Conservation (phyloP, 2,113 vertebrate species). For the Columba janthina region DNA sequence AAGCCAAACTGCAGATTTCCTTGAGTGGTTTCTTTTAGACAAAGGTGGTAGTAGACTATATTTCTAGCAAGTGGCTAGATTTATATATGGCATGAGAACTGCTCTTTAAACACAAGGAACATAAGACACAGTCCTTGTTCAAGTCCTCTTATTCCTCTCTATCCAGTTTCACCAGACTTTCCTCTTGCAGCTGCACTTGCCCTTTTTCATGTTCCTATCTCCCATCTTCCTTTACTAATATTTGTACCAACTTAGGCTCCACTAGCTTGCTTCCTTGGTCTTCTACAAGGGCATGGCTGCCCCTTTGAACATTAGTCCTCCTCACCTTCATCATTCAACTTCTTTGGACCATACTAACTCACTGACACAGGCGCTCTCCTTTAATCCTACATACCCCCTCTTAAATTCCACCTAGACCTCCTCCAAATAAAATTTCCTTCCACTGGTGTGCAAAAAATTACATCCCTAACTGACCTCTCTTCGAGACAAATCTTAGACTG, state of each 20-base stretch:
- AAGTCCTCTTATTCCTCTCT: neutral
- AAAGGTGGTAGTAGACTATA: neutral
- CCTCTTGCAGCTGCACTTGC: neutral
- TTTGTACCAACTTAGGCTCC: neutral
- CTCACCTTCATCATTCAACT: neutral
- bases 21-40: neutral
- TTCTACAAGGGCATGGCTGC: neutral
- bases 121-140: neutral
- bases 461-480: neutral
- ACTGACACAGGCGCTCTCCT: neutral
- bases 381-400: neutral
- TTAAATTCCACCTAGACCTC: neutral
- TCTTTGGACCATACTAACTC: neutral
- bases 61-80: neutral
- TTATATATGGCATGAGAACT: neutral
- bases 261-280: neutral
- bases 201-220: neutral
- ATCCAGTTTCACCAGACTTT: neutral
- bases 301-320: neutral
- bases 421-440: neutral
- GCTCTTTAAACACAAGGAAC: neutral
- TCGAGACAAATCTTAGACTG: neutral
- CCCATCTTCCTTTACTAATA: neutral
- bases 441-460: neutral
- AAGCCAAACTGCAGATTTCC: neutral